Conservation (phyloP, 2,888 invertebrate species). For the Lochmaea capreae region DNA sequence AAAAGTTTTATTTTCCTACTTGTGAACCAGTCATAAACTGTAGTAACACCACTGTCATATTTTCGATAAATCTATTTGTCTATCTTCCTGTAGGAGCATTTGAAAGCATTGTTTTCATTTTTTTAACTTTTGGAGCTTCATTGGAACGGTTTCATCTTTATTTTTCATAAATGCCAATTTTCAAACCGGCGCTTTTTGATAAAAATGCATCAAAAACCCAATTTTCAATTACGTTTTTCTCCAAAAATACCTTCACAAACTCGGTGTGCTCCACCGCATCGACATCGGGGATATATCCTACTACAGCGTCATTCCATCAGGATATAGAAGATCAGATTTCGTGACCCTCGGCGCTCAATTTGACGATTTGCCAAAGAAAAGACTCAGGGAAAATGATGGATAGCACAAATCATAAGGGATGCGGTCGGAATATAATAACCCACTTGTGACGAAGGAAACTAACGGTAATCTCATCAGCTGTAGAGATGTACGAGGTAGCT, state of each 20-base stretch:
- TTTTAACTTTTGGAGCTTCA: neutral
- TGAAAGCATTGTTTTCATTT: neutral
- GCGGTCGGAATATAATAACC: constrained; percentile 62
- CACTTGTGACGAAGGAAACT: constrained; percentile 54
- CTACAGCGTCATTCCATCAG: constrained; percentile 31
- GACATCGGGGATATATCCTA: constrained; percentile 16
- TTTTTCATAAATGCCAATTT: constrained; percentile 1
- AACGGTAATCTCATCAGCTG: constrained; percentile 47
- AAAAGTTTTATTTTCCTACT: too few species aligned
- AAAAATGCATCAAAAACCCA: neutral
- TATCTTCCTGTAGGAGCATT: neutral
- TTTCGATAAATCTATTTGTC: too few species aligned
- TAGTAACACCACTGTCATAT: too few species aligned
- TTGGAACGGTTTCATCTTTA: neutral
- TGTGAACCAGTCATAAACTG: too few species aligned
- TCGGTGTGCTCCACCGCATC: constrained; percentile 2
- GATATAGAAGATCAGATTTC: constrained; percentile 60
- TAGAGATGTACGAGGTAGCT: constrained; percentile 38
- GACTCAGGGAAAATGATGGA: constrained; percentile 60
- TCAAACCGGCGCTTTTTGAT: neutral
- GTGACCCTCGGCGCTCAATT: constrained; percentile 60
- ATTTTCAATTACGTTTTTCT: constrained; percentile 18
- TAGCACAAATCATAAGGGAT: constrained; percentile 61
- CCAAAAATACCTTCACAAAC: neutral
- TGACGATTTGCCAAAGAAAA: constrained; percentile 62